These are phyloP conservation scores for Larimichthys crocea DNA, from an alignment of 2,113 vertebrate species.

Conservation along the genomic window DNA sequence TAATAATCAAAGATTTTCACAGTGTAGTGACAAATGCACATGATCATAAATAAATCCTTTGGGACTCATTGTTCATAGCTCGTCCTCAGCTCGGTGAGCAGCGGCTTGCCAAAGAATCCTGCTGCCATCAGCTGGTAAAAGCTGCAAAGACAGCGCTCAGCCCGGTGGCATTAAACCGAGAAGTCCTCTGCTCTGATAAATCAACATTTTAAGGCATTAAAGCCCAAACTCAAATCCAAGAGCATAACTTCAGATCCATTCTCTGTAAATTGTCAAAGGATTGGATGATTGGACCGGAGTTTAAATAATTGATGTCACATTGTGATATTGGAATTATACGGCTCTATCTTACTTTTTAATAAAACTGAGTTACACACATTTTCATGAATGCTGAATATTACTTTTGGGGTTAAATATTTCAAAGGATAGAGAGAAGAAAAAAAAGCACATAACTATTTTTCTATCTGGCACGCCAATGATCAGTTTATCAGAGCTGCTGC, in stretches of 20 bases:
- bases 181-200: slow-evolving; percentile 14
- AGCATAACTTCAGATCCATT: slow-evolving; percentile 27
- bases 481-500: slow-evolving; percentile 42
- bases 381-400: slow-evolving; percentile 47
- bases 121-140: slow-evolving; percentile 71
- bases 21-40: neutral
- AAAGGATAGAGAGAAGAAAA: slow-evolving; percentile 26
- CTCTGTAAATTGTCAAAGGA: slow-evolving; percentile 56
- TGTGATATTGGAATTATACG: slow-evolving; percentile 56
- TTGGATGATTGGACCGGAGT: slow-evolving; percentile 55
- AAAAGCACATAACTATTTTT: slow-evolving; percentile 35
- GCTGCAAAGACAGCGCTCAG: slow-evolving; percentile 39
- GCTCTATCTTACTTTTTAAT: slow-evolving; percentile 62
- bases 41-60: neutral
- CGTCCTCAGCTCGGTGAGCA: slow-evolving; percentile 7
- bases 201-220: slow-evolving; percentile 26
- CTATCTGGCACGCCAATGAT: slow-evolving; percentile 16
- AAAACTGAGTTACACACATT: slow-evolving; percentile 55
- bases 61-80: neutral
- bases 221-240: slow-evolving; percentile 33
- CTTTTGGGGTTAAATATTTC: slow-evolving; percentile 57
- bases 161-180: neutral
- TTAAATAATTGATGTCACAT: slow-evolving; percentile 64
- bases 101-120: slow-evolving; percentile 43
- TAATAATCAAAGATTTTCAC: neutral